Percentiles rank a stretch among this genome's conserved stretches.
These are phyloP conservation scores for Zosterops borbonicus DNA, from an alignment of 2,113 vertebrate species.

Conservation along the genomic window DNA sequence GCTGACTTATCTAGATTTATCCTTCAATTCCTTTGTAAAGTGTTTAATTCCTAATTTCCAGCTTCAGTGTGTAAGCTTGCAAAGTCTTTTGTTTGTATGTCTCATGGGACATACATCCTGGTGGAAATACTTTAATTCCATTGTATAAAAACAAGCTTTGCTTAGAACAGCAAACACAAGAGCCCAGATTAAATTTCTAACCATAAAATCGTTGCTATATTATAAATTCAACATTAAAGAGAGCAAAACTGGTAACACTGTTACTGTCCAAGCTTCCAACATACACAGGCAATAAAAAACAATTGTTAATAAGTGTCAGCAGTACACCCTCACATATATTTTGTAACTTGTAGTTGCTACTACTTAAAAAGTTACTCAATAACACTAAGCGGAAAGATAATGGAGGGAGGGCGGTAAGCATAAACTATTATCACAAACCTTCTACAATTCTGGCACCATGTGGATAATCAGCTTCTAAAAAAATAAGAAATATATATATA, in stretches of 20 bases:
- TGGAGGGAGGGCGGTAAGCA: background rate
- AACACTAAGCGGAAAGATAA: background rate
- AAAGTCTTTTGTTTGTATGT: background rate
- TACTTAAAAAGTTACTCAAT: background rate
- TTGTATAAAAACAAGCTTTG: background rate
- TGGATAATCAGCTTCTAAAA: background rate
- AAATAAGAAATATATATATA: background rate
- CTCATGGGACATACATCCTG: background rate
- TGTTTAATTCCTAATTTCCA: background rate
- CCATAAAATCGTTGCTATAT: background rate
- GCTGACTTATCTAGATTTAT: background rate
- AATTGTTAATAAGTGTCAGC: background rate
- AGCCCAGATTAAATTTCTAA: background rate
- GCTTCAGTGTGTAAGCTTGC: background rate
- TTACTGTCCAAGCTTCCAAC: background rate
- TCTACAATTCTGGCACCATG: background rate
- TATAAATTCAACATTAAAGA: background rate
- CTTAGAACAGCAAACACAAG: background rate
- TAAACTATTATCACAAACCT: background rate
- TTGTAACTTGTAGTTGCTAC: background rate
- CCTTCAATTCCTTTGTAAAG: background rate
- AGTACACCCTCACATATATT: background rate
- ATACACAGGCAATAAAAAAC: background rate
- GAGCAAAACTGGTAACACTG: background rate
- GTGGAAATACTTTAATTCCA: background rate